Conservation (phyloP, 2,797 vertebrate species). For the Taenioides sp. region DNA sequence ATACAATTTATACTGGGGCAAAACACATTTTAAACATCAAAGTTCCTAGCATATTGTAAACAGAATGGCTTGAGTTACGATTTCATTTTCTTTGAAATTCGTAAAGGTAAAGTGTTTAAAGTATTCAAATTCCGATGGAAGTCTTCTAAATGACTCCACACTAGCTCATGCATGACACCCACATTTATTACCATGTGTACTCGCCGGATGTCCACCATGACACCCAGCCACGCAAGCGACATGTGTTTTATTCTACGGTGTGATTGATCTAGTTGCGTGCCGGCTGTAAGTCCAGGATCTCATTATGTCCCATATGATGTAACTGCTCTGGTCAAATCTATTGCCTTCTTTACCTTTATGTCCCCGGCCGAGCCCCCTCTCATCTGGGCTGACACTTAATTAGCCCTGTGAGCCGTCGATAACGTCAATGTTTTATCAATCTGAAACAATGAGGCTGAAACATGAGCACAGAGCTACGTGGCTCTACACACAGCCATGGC, state of each 20-base stretch:
- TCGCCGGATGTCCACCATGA: not conserved
- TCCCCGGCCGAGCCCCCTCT: not conserved
- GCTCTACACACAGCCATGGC: conserved; percentile 5
- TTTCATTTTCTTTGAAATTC: too few species aligned
- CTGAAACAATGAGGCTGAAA: conserved; percentile 11
- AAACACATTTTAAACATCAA: too few species aligned
- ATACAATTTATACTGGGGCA: too few species aligned
- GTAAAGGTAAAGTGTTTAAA: too few species aligned
- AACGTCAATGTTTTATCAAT: not conserved
- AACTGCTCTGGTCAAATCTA: conserved; percentile 7
- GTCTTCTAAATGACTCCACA: not conserved
- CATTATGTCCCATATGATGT: conserved; percentile 7
- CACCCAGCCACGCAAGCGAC: not conserved
- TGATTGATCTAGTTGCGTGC: not conserved
- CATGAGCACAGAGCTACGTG: conserved; percentile 9
- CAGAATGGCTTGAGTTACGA: too few species aligned
- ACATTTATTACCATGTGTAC: not conserved
- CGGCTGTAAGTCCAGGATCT: conserved; percentile 2
- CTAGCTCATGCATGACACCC: not conserved
- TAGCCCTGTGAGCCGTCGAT: not conserved
- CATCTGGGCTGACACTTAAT: not conserved
- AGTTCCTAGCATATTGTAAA: too few species aligned
- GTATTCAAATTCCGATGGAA: not conserved
- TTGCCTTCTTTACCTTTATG: conserved; percentile 8
- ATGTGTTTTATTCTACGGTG: conserved; percentile 7